These are phyloP conservation scores for Panulirus ornatus DNA, from an alignment of 1,140 invertebrate genomes.

Conservation along the genomic window DNA sequence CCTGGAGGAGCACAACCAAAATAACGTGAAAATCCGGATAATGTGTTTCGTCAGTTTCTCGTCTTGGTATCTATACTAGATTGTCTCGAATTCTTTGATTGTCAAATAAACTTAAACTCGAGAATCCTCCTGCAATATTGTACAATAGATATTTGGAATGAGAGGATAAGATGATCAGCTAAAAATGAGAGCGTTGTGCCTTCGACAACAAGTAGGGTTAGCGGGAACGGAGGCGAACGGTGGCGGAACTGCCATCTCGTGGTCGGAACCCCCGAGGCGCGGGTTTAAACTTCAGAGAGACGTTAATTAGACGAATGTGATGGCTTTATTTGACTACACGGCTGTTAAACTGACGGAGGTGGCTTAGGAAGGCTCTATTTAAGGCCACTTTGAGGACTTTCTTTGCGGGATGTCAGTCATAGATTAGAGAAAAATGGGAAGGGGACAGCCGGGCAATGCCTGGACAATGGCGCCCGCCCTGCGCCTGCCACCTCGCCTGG, in stretches of 20 bases:
- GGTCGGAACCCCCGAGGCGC: conserved; percentile 56
- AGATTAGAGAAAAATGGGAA: conserved; percentile 66
- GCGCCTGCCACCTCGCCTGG: conserved; percentile 22
- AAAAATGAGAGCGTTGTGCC: not conserved
- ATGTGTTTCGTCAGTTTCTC: too few relatives aligned
- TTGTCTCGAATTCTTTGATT: too few relatives aligned
- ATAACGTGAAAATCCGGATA: not conserved
- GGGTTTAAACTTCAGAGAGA: conserved; percentile 49
- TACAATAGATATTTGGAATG: too few relatives aligned
- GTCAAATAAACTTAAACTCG: too few relatives aligned
- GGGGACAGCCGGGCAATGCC: conserved; percentile 31
- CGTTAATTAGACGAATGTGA: conserved; percentile 72
- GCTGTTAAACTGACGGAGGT: conserved; percentile 70
- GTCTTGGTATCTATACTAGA: too few relatives aligned
- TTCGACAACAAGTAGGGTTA: not conserved
- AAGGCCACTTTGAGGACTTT: conserved; percentile 70
- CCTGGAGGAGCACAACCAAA: conserved; percentile 4
- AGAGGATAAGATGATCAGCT: not conserved
- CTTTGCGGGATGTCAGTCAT: conserved; percentile 68
- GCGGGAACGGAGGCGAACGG: conserved; percentile 23
- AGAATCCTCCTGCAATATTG: too few relatives aligned
- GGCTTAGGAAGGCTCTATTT: conserved; percentile 69
- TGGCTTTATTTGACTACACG: conserved; percentile 72
- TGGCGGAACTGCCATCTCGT: conserved; percentile 61
- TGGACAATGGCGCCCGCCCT: conserved; percentile 42